Conservation (phyloP, 1,140 invertebrate genomes). For the Neodiprion pinetum region DNA sequence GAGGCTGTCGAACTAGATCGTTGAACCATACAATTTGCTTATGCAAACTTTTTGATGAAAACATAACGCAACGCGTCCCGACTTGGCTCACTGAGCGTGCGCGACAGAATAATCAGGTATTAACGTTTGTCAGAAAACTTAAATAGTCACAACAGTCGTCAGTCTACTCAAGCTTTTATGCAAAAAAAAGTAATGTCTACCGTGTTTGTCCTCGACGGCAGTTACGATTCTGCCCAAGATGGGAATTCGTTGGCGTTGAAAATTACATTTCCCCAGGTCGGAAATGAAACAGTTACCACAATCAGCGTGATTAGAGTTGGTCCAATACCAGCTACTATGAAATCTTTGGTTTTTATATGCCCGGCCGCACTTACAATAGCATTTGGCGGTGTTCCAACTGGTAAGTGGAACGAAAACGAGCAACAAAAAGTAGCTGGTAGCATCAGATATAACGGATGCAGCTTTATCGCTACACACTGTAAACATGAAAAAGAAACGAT, state of each 20-base stretch:
- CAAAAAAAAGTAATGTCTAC: too few species aligned
- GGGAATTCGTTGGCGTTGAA: constrained; percentile 63
- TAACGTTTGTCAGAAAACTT: too few species aligned
- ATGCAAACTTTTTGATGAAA: too few species aligned
- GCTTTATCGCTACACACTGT: constrained; percentile 67
- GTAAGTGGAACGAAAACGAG: constrained; percentile 78
- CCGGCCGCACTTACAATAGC: constrained; percentile 84
- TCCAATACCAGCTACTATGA: constrained; percentile 63
- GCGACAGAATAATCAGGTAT: too few species aligned
- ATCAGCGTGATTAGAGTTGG: constrained; percentile 50
- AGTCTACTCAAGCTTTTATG: too few species aligned
- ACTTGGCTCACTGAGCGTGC: too few species aligned
- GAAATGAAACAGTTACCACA: constrained; percentile 49
- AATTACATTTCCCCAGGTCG: constrained; percentile 55
- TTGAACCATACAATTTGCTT: too few species aligned
- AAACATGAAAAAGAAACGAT: constrained; percentile 24
- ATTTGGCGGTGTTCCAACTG: constrained; percentile 86
- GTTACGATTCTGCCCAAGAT: constrained; percentile 43
- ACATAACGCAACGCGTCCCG: too few species aligned
- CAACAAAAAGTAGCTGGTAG: constrained; percentile 81
- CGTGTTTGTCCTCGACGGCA: too few species aligned
- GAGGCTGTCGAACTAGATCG: too few species aligned
- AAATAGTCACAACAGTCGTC: too few species aligned
- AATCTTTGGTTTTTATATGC: constrained; percentile 72
- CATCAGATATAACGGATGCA: constrained; percentile 89